phyloP scores from a whole-genome alignment of 2,888 invertebrate genomes.

The Andrena camellia region DNA sequence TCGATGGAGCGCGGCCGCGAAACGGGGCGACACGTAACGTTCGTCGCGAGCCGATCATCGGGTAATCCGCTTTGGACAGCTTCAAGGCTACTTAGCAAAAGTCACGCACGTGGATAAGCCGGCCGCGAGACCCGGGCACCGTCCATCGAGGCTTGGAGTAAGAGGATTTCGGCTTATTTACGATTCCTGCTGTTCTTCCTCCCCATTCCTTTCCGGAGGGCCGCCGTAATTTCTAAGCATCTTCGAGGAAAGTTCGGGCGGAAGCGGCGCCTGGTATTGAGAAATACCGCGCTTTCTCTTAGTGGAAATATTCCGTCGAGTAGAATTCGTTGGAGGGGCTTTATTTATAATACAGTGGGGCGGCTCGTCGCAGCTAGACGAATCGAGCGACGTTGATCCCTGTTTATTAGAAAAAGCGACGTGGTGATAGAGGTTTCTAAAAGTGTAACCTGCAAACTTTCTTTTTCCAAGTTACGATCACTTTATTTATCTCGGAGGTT shows the following conservation, averaged over 20 bases:
- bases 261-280: not conserved
- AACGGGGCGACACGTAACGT: slow-evolving; percentile 13
- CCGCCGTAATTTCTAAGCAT: not conserved
- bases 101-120: slow-evolving; percentile 56
- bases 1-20: slow-evolving; percentile 9
- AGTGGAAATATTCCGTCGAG: not conserved
- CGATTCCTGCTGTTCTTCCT: slow-evolving; percentile 42
- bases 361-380: too few relatives aligned
- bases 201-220: not conserved
- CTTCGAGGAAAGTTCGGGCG: not conserved
- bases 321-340: not conserved
- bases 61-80: slow-evolving; percentile 43
- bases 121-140: slow-evolving; percentile 19
- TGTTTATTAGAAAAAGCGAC: too few relatives aligned
- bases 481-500: too few relatives aligned
- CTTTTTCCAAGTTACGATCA: too few relatives aligned
- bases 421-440: too few relatives aligned
- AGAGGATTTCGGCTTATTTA: slow-evolving; percentile 59
- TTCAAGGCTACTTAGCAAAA: slow-evolving; percentile 60
- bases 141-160: slow-evolving; percentile 28
- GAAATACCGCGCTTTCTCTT: not conserved
- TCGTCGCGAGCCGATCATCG: slow-evolving; percentile 33
- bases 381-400: too few relatives aligned
- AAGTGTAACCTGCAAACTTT: too few relatives aligned
- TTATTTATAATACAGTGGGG: not conserved